phyloP scores from a whole-genome alignment of 2,113 vertebrate genomes.

The Actinemys pallida region DNA sequence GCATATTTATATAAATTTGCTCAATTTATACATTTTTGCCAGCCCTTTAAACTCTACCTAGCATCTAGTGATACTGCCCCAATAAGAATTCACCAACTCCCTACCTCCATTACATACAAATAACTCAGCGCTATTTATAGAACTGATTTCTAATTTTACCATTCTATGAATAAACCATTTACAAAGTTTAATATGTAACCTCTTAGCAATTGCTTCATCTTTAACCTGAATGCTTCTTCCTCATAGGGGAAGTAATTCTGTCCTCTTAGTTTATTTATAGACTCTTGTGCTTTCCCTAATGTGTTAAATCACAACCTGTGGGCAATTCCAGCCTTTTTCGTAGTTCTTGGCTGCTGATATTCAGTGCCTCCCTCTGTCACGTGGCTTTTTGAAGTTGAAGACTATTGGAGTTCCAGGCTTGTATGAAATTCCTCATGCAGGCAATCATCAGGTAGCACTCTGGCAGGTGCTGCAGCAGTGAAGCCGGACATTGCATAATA shows the following conservation, averaged over 20 bases:
- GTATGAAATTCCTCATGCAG: rapidly evolving
- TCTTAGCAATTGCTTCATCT: rapidly evolving
- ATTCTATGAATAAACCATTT: not conserved
- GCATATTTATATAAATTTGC: not conserved
- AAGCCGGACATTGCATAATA: not conserved
- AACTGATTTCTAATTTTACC: not conserved
- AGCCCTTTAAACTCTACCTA: not conserved
- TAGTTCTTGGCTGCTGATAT: not conserved
- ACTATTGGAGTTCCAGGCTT: not conserved
- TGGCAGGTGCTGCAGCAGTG: not conserved
- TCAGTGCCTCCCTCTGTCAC: rapidly evolving
- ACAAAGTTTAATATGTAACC: not conserved
- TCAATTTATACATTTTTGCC: not conserved
- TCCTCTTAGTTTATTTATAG: conserved; percentile 25
- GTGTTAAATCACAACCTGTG: conserved; percentile 5
- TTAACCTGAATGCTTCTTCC: conserved; percentile 7
- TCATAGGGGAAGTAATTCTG: not conserved
- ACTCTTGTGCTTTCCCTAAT: conserved; percentile 38
- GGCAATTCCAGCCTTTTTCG: conserved; percentile 35
- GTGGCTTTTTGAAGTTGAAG: not conserved
- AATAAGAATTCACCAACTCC: rapidly evolving
- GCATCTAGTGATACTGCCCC: rapidly evolving
- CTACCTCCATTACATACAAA: not conserved
- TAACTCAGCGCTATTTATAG: not conserved
- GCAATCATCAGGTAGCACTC: conserved; percentile 31